phyloP scores from a whole-genome alignment of 2,888 invertebrate species.

The Criorhina ranunculi region DNA sequence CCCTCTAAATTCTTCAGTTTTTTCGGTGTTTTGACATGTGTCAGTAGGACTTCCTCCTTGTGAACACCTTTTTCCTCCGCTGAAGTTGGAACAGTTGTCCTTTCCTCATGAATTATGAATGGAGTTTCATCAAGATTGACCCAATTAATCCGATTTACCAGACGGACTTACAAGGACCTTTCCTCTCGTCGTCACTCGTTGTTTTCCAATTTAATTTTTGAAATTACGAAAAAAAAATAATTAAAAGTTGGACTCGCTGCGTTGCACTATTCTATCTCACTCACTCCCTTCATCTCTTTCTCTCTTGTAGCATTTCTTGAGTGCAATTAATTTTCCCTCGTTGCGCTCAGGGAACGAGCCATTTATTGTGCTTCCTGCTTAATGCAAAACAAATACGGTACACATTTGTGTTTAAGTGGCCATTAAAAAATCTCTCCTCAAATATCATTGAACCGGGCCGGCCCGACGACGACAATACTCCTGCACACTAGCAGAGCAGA shows the following conservation, averaged over 20 bases:
- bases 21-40: too few relatives aligned
- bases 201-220: too few relatives aligned
- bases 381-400: slow-evolving; percentile 74
- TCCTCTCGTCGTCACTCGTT: too few relatives aligned
- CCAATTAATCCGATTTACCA: slow-evolving; percentile 23
- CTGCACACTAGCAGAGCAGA: background rate
- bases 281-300: background rate
- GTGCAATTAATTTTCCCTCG: slow-evolving; percentile 38
- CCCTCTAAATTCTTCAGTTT: too few relatives aligned
- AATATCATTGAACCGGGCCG: slow-evolving; percentile 67
- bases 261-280: too few relatives aligned
- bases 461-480: slow-evolving; percentile 49
- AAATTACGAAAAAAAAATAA: too few relatives aligned
- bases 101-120: slow-evolving; percentile 24
- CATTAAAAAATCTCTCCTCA: slow-evolving; percentile 72
- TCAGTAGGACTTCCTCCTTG: too few relatives aligned
- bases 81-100: background rate
- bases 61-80: background rate
- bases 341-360: background rate
- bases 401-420: slow-evolving; percentile 74
- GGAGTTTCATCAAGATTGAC: slow-evolving; percentile 33
- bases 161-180: background rate
- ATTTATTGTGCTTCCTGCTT: slow-evolving; percentile 42
- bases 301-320: background rate
- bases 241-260: too few relatives aligned